These are phyloP conservation scores for Huso huso DNA, from an alignment of 2,797 vertebrate species.

Conservation along the genomic window DNA sequence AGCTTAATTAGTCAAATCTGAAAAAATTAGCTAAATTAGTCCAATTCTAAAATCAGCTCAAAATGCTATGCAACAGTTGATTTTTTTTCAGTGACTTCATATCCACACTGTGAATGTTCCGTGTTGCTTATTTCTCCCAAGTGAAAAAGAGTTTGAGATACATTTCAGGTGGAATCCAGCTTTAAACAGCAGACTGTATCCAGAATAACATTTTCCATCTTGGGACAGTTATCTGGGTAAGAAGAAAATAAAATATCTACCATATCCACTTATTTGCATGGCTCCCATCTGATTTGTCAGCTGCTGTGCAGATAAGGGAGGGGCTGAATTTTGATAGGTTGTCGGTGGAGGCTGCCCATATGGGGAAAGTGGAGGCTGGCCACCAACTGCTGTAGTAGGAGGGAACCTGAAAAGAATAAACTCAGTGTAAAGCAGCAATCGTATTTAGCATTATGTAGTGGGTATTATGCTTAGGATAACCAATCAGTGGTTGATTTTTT, in stretches of 20 bases:
- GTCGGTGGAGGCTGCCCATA: conserved; percentile 55
- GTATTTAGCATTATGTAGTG: too few relatives aligned
- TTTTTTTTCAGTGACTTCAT: too few relatives aligned
- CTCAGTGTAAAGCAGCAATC: too few relatives aligned
- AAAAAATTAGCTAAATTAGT: not conserved
- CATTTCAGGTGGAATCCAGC: too few relatives aligned
- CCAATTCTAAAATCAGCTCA: too few relatives aligned
- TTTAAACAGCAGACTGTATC: too few relatives aligned
- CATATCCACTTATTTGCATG: conserved; percentile 78
- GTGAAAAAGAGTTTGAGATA: too few relatives aligned
- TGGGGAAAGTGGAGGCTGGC: conserved; percentile 24
- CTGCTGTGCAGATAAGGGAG: conserved; percentile 52
- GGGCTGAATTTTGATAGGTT: conserved; percentile 52
- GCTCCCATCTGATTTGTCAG: conserved; percentile 72
- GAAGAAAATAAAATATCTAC: conserved; percentile 40
- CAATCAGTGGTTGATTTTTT: too few relatives aligned
- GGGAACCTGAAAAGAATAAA: conserved; percentile 52
- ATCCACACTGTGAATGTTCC: too few relatives aligned
- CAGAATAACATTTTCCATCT: not conserved
- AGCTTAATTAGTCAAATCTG: not conserved
- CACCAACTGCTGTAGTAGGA: conserved; percentile 44
- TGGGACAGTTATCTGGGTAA: not conserved
- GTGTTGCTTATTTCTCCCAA: too few relatives aligned
- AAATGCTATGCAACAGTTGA: too few relatives aligned
- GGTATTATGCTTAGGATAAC: too few relatives aligned